A percentile compares a stretch with the other conserved stretches of the same genome.
Evolutionary conservation across 2,797 vertebrate genomes (phyloP).

Genomic region (Mastacembelus armatus): DNA sequence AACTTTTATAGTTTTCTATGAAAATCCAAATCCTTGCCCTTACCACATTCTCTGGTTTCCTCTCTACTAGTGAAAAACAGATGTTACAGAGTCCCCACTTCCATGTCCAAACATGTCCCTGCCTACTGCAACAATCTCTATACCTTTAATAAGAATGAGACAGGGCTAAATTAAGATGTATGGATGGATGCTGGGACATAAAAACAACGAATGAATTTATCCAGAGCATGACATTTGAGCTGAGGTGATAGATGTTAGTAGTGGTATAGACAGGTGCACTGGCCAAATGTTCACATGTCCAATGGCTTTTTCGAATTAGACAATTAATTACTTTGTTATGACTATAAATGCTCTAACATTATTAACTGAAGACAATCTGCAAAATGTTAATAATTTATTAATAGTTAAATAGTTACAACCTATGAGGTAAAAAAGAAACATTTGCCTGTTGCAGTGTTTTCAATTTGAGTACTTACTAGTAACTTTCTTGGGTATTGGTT

Average conservation of each 20-base stretch:
- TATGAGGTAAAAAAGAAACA: too few species aligned
- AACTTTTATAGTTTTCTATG: not conserved
- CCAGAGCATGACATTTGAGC: not conserved
- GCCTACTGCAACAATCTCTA: slow-evolving; percentile 1
- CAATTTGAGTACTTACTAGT: too few species aligned
- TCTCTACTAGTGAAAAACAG: slow-evolving; percentile 41
- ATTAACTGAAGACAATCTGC: slow-evolving; percentile 9
- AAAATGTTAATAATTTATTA: too few species aligned
- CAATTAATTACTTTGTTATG: not conserved
- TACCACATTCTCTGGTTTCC: slow-evolving; percentile 21
- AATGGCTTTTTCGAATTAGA: not conserved
- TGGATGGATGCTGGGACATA: not conserved
- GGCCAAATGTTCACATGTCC: not conserved
- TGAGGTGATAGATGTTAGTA: slow-evolving; percentile 2
- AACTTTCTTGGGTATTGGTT: too few species aligned
- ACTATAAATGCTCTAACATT: slow-evolving; percentile 8
- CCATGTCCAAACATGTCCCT: slow-evolving; percentile 27
- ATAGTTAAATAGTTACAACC: too few species aligned
- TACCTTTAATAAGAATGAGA: slow-evolving; percentile 20
- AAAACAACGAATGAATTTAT: slow-evolving; percentile 32
- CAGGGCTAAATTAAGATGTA: slow-evolving; percentile 4
- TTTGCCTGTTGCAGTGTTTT: too few species aligned
- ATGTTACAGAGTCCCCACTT: slow-evolving; percentile 25
- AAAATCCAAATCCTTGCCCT: not conserved
- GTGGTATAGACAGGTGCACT: not conserved